phyloP scores from a whole-genome alignment of 2,888 invertebrate genomes.

The Sarcophaga carnaria region DNA sequence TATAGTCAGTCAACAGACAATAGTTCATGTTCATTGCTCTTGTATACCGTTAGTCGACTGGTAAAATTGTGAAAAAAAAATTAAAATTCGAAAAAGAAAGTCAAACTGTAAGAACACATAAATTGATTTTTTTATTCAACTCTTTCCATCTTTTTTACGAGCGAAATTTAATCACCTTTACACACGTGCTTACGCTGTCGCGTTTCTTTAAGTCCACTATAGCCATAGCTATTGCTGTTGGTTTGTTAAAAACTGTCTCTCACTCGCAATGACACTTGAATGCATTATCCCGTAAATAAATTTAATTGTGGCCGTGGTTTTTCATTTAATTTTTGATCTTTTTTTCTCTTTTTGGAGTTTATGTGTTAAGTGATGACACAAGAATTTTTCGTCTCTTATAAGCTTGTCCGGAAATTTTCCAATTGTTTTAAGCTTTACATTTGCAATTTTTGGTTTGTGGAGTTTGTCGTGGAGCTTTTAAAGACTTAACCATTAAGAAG shows the following conservation, averaged over 20 bases:
- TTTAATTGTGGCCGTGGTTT: neutral
- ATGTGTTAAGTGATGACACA: too few species aligned
- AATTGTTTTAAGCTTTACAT: too few species aligned
- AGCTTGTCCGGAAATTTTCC: too few species aligned
- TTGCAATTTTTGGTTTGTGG: too few species aligned
- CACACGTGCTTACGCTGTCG: neutral
- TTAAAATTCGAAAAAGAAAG: neutral
- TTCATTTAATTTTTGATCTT: neutral
- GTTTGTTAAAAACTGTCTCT: neutral
- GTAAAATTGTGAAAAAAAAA: neutral
- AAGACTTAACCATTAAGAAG: too few species aligned
- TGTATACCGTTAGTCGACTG: neutral
- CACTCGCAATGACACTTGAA: neutral
- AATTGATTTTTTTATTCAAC: conserved; percentile 23
- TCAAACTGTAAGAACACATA: neutral
- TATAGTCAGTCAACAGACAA: conserved; percentile 7
- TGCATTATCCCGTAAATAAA: neutral
- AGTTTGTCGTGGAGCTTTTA: too few species aligned
- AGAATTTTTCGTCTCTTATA: too few species aligned
- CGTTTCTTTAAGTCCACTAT: neutral
- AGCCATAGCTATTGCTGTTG: conserved; percentile 1
- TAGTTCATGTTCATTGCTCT: neutral
- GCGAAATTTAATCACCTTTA: conserved; percentile 3
- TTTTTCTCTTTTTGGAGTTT: too few species aligned
- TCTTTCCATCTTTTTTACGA: neutral